Evolutionary conservation across 1,140 invertebrate genomes (phyloP), one percentile per base, ranked within the genome.

Genomic region (Drosophila erecta): DNA sequence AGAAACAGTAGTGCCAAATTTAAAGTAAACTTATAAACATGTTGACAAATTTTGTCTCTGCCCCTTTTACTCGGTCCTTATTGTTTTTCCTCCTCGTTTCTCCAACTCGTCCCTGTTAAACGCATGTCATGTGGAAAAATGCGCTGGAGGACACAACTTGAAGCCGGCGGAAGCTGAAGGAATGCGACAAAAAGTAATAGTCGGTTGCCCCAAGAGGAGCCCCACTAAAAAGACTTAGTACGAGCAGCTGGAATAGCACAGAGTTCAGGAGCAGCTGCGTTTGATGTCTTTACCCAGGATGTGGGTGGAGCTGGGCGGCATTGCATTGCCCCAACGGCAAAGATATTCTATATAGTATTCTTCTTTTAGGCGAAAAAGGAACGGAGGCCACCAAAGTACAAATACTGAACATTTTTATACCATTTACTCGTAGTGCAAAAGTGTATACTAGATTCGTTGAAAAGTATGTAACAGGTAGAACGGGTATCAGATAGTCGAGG

Each of bases 1-100:
- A 6, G 24, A 33, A 20, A 56, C 46, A 44, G 44, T 20, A 55
- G 53, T 38, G 22, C 43, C 59, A 59, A 66, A 27, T 38, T 41
- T 49, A 5, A 35, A 20, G 27, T n/a, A 51, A 38, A 61, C 73
- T 74, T 74, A 86, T 86, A 80, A 86, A 77, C 77, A 84, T 85
- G 81, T 86, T 85, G 77, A 74, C 64, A 86, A 85, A 85, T 86
- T 81, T 85, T 51, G 37, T 60, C 40, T 62, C 22, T 53, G 49
- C 30, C 46, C 47, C 22, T 47, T 75, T 59, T 40, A 27, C 12
- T 40, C 14, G 30, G 1, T 37, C 17, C 14, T 15, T 47, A 47
- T 65, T 69, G 27, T 70, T 56, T n/a, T 61, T 38, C 20, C 6
- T 22, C 4, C 10, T 15, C 30, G 40, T 15, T 40, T 14, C 15